A percentile compares a stretch with the other conserved stretches of the same genome.
phyloP scores from a whole-genome alignment of 1,140 invertebrate species.

The Thaumetopoea pityocampa region DNA sequence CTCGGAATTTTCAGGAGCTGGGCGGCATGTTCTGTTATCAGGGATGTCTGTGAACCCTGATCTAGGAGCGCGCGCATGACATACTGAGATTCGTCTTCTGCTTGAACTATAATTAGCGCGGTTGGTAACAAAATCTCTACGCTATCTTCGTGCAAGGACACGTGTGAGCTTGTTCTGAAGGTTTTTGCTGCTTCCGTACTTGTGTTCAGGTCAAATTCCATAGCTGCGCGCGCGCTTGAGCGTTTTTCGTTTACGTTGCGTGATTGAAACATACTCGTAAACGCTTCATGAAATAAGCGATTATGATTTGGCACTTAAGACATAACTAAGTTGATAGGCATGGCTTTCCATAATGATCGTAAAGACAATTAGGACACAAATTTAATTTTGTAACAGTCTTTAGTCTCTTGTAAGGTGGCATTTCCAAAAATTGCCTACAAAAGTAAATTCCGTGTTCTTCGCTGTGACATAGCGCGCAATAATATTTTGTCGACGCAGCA shows the following conservation, averaged over 20 bases:
- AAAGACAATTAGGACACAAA: slow-evolving; percentile 20
- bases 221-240: no score
- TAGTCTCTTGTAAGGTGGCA: neutral
- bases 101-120: neutral
- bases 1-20: neutral
- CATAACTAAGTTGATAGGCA: slow-evolving; percentile 7
- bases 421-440: slow-evolving; percentile 15
- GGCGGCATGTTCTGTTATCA: neutral
- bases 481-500: neutral
- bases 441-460: slow-evolving; percentile 16
- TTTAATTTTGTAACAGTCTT: slow-evolving; percentile 9
- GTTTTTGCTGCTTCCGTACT: no score
- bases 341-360: slow-evolving; percentile 10
- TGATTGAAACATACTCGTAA: no score
- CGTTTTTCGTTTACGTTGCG: no score
- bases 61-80: neutral
- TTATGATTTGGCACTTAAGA: slow-evolving; percentile 2
- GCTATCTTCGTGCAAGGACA: neutral
- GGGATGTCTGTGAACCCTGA: slow-evolving; percentile 1
- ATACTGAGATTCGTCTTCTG: neutral
- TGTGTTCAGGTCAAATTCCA: no score
- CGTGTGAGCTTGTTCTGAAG: no score
- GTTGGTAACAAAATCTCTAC: neutral
- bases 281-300: no score
- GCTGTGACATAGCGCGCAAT: slow-evolving; percentile 7